A percentile compares a stretch with the other conserved stretches of the same genome.
Conservation (phyloP, 2,888 invertebrate genomes). For the Trachelus troglodyta region DNA sequence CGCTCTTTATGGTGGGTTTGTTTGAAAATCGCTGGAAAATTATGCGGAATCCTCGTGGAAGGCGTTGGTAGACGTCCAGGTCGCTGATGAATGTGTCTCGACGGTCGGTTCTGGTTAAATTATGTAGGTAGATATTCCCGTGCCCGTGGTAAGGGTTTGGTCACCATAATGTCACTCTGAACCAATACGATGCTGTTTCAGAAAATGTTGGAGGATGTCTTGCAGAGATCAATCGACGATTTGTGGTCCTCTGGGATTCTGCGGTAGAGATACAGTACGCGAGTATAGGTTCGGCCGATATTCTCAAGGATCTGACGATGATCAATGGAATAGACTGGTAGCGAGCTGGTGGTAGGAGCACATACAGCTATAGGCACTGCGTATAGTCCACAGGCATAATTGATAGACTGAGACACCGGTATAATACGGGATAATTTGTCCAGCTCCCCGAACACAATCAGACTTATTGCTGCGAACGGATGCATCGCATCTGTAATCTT, state of each 20-base stretch:
- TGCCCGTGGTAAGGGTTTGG: not conserved
- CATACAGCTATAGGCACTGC: constrained; percentile 7
- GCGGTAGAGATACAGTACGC: not conserved
- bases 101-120: not conserved
- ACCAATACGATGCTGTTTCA: not conserved
- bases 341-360: constrained; percentile 37
- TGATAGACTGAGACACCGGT: constrained; percentile 62
- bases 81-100: constrained; percentile 24
- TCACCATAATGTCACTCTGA: not conserved
- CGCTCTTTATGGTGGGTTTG: constrained; percentile 42
- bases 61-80: constrained; percentile 11
- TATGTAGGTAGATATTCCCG: not conserved
- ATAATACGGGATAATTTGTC: constrained; percentile 65
- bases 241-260: not conserved
- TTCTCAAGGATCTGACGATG: constrained; percentile 41
- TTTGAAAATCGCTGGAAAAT: constrained; percentile 50
- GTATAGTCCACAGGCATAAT: constrained; percentile 43
- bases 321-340: constrained; percentile 59
- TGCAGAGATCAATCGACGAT: not conserved
- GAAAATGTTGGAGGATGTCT: not conserved
- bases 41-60: constrained; percentile 44
- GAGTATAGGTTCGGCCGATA: not conserved
- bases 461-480: constrained; percentile 65
- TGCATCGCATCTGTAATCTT: constrained; percentile 63
- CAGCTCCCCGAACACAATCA: constrained; percentile 61